Evolutionary conservation across 2,888 invertebrate species (phyloP).

Genomic region (Tetanocera ferruginea): DNA sequence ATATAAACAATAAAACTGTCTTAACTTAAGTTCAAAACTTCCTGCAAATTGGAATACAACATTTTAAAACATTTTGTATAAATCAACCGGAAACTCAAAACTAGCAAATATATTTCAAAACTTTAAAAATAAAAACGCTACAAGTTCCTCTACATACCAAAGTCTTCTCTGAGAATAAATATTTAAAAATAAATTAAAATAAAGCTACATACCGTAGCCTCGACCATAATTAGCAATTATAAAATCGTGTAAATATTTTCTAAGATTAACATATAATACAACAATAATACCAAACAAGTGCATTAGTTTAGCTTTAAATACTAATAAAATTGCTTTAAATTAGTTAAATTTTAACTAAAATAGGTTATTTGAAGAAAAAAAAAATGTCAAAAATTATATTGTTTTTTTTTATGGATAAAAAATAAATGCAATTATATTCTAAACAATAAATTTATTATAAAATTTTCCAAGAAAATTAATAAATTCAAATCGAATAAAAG

Average conservation of each 20-base stretch:
- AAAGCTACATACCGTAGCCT: slow-evolving; percentile 8
- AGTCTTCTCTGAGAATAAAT: no score
- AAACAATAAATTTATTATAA: background rate
- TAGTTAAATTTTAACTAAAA: background rate
- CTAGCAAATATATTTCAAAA: no score
- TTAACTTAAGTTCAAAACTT: no score
- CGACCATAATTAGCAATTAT: slow-evolving; percentile 9
- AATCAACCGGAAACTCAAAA: no score
- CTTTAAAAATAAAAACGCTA: no score
- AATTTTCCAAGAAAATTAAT: slow-evolving; percentile 13
- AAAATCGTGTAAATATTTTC: slow-evolving; percentile 11
- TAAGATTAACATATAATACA: background rate
- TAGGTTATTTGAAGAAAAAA: background rate
- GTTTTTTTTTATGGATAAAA: slow-evolving; percentile 19
- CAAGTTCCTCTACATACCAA: no score
- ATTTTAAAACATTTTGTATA: no score
- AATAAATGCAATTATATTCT: slow-evolving; percentile 3
- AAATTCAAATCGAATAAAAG: background rate
- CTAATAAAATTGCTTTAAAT: slow-evolving; percentile 15
- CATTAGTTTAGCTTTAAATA: slow-evolving; percentile 24
- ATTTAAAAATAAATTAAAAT: background rate
- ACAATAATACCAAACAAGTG: slow-evolving; percentile 1
- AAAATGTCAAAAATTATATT: background rate
- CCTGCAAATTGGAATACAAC: no score
- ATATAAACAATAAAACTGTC: no score